Evolutionary conservation across 2,888 invertebrate genomes (phyloP).

Genomic region (Microchrysa polita): DNA sequence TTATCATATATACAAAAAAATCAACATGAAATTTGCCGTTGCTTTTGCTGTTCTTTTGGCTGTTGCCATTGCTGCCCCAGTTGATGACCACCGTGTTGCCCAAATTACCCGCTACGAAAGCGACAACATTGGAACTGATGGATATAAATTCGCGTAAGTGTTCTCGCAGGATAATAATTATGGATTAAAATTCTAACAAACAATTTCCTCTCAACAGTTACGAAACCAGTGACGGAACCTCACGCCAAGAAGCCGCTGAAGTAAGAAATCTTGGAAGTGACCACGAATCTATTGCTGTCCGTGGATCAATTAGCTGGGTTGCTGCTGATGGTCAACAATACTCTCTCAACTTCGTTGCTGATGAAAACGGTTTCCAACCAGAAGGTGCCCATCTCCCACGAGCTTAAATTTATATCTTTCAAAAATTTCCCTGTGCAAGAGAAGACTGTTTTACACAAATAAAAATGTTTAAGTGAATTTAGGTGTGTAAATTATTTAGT

Average conservation of each 20-base stretch:
- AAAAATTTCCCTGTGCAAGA: neutral
- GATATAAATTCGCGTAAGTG: slow-evolving; percentile 67
- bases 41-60: slow-evolving; percentile 58
- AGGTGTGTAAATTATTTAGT: too few species aligned
- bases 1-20: slow-evolving; percentile 32
- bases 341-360: slow-evolving; percentile 66
- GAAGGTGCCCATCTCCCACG: slow-evolving; percentile 59
- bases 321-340: slow-evolving; percentile 69
- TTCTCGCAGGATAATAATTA: slow-evolving; percentile 60
- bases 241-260: slow-evolving; percentile 71
- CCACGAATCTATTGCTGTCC: slow-evolving; percentile 71
- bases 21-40: slow-evolving; percentile 60
- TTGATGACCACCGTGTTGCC: slow-evolving; percentile 65
- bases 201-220: slow-evolving; percentile 63
- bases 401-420: slow-evolving; percentile 20
- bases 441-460: slow-evolving; percentile 24
- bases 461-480: slow-evolving; percentile 26
- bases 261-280: slow-evolving; percentile 72
- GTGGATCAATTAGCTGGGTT: slow-evolving; percentile 71
- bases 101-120: slow-evolving; percentile 71
- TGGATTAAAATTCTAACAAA: neutral
- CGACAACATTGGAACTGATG: slow-evolving; percentile 68
- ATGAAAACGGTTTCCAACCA: slow-evolving; percentile 68
- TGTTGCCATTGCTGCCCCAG: slow-evolving; percentile 57
- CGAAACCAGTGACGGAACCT: slow-evolving; percentile 73